Conservation (phyloP, 1,140 invertebrate species). For the Hermetia illucens region DNA sequence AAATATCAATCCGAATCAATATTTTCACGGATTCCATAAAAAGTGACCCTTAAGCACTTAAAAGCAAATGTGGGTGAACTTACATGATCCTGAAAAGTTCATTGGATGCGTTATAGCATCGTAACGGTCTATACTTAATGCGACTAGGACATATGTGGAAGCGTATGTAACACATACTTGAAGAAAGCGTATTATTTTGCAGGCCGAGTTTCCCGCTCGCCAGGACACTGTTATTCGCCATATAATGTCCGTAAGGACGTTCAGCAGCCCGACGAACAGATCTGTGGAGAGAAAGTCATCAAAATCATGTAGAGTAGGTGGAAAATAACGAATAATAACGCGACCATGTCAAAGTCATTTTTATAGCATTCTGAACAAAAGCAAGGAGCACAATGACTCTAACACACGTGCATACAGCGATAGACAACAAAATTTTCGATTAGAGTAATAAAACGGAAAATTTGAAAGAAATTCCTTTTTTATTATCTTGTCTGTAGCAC, state of each 20-base stretch:
- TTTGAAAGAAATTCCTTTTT: background rate
- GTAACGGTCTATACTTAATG: constrained; percentile 85
- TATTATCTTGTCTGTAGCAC: no score
- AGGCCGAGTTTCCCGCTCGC: constrained; percentile 75
- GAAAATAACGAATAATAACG: no score
- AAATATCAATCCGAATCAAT: no score
- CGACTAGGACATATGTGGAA: constrained; percentile 88
- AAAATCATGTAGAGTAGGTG: no score
- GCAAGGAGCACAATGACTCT: no score
- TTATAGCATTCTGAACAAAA: no score
- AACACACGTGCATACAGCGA: no score
- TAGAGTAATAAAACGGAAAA: background rate
- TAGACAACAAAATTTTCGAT: no score
- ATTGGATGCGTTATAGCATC: constrained; percentile 91
- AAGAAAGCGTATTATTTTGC: constrained; percentile 72
- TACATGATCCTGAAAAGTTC: constrained; percentile 87
- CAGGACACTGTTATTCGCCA: constrained; percentile 76
- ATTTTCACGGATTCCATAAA: constrained; percentile 8
- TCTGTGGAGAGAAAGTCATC: constrained; percentile 36
- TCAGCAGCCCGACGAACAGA: constrained; percentile 72
- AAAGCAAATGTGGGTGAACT: constrained; percentile 45
- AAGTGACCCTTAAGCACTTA: constrained; percentile 4
- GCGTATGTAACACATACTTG: constrained; percentile 78
- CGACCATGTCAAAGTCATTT: no score
- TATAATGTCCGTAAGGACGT: constrained; percentile 74